Conservation (phyloP, 2,797 vertebrate genomes). For the Philypnodon macrostomus region DNA sequence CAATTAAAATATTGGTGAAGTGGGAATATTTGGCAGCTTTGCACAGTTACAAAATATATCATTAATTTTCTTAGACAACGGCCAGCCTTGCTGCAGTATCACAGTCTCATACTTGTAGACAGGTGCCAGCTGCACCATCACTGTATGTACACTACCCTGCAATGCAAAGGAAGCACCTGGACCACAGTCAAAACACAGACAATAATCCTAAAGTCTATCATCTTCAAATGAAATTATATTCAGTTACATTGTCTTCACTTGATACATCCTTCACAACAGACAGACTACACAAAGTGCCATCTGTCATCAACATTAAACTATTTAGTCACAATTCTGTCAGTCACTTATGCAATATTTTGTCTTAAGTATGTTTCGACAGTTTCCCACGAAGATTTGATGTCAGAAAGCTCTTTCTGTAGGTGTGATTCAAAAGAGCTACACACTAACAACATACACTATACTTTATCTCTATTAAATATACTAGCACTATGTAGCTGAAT, state of each 20-base stretch:
- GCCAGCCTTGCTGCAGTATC: neutral
- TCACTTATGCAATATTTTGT: constrained; percentile 18
- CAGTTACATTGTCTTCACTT: neutral
- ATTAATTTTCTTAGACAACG: constrained; percentile 3
- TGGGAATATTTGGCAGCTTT: constrained; percentile 1
- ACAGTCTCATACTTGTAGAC: constrained; percentile 5
- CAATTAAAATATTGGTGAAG: constrained; percentile 2
- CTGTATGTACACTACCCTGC: constrained; percentile 8
- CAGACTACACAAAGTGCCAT: constrained; percentile 38
- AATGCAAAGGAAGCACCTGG: constrained; percentile 28
- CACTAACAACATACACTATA: too few species aligned
- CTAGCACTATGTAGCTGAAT: too few species aligned
- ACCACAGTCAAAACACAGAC: constrained; percentile 49
- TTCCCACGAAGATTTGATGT: neutral
- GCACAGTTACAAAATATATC: neutral
- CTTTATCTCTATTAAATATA: too few species aligned
- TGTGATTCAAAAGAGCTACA: too few species aligned
- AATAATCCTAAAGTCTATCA: constrained; percentile 2
- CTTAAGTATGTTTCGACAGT: neutral
- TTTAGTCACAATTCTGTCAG: constrained; percentile 12
- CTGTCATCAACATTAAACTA: constrained; percentile 14
- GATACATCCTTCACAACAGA: constrained; percentile 18
- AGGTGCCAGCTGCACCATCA: constrained; percentile 19
- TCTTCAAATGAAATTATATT: constrained; percentile 13
- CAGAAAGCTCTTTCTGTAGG: neutral